Evolutionary conservation across 2,113 vertebrate species (phyloP).

Genomic region (Phasianus colchicus): DNA sequence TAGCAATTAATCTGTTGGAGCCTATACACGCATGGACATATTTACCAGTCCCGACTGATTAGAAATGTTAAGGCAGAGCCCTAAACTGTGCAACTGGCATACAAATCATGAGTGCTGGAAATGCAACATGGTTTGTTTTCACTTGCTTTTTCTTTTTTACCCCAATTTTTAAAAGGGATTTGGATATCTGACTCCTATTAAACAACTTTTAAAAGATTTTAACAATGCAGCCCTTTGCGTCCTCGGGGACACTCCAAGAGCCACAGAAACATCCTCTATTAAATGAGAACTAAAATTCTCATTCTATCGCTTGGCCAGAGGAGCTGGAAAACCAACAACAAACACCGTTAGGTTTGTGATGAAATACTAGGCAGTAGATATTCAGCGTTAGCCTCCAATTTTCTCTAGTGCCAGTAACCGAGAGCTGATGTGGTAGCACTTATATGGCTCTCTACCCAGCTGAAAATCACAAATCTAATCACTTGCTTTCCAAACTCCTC

Average conservation of each 20-base stretch:
- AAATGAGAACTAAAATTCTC: slow-evolving; percentile 45
- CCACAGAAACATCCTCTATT: neutral
- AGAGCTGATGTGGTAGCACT: slow-evolving; percentile 32
- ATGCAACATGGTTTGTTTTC: neutral
- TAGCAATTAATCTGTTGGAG: neutral
- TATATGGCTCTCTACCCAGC: neutral
- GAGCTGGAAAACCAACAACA: slow-evolving; percentile 15
- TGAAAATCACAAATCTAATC: slow-evolving; percentile 61
- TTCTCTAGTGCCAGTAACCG: slow-evolving; percentile 7
- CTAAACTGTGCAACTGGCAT: neutral
- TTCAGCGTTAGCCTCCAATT: slow-evolving; percentile 4
- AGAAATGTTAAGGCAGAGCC: neutral
- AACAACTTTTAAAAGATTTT: neutral
- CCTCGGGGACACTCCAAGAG: neutral
- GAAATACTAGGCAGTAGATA: slow-evolving; percentile 37
- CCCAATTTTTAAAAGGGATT: slow-evolving; percentile 38
- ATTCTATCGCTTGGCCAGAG: neutral
- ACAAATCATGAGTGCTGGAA: neutral
- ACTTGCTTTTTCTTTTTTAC: slow-evolving; percentile 31
- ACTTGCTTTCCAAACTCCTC: slow-evolving; percentile 31
- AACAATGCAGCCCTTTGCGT: slow-evolving; percentile 14
- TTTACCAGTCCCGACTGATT: neutral
- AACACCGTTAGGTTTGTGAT: neutral
- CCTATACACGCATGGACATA: neutral
- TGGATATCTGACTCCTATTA: slow-evolving; percentile 19